phyloP scores from a whole-genome alignment of 2,113 vertebrate genomes.

The Sceloporus undulatus region DNA sequence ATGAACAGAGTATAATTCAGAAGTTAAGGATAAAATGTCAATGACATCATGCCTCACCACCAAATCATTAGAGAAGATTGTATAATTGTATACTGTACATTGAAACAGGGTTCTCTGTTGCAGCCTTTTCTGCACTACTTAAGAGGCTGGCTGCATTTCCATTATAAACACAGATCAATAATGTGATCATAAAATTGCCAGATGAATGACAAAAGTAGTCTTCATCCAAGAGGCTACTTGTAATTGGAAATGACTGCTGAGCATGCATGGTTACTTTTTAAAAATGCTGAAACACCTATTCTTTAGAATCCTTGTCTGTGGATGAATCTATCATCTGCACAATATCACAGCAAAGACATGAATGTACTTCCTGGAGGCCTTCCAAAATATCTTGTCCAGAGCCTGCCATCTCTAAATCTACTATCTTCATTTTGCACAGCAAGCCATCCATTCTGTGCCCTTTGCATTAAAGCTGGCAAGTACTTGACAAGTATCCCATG shows the following conservation, averaged over 20 bases:
- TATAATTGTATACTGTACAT: constrained; percentile 31
- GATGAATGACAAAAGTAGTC: constrained; percentile 20
- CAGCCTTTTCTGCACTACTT: not conserved
- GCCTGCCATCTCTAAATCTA: not conserved
- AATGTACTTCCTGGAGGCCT: constrained; percentile 1
- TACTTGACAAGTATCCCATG: constrained; percentile 21
- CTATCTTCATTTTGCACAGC: not conserved
- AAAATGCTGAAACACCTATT: not conserved
- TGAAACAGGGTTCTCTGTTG: constrained; percentile 15
- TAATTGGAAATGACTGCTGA: constrained; percentile 42
- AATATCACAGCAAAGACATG: constrained; percentile 19
- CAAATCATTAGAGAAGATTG: constrained; percentile 35
- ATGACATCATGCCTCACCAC: constrained; percentile 29
- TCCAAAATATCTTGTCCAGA: constrained; percentile 17
- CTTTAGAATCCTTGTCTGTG: constrained; percentile 25
- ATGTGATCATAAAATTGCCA: constrained; percentile 44
- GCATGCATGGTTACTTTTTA: constrained; percentile 25
- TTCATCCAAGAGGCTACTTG: constrained; percentile 20
- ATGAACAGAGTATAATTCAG: constrained; percentile 44
- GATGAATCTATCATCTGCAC: not conserved
- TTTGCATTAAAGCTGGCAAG: constrained; percentile 3
- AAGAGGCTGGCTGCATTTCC: constrained; percentile 34
- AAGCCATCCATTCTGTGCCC: constrained; percentile 4
- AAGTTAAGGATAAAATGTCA: constrained; percentile 58
- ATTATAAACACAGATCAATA: constrained; percentile 48